Evolutionary conservation across 2,797 vertebrate genomes (phyloP), one percentile per base, ranked within the genome.

Genomic region (Poecilia picta): DNA sequence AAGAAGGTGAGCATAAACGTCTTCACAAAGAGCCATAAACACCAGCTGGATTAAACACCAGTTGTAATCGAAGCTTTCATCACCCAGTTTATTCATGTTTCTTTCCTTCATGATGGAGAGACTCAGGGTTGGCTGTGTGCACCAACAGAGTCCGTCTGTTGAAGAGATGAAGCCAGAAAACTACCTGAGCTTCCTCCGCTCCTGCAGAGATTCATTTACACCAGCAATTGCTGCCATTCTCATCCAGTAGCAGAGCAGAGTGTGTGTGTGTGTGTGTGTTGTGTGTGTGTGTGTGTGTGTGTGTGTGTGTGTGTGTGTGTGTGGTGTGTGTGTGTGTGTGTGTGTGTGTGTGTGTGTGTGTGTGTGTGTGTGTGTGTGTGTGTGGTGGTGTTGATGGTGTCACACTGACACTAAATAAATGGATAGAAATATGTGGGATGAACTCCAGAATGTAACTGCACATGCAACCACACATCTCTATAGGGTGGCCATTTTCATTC

Each of bases 1-100:
- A 93, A 95, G 95, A 94, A 96, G 96, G 98, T 99, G 94, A 97
- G 97, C 93, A n/a, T 53, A n/a, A 80, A n/a, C 12, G 18, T 15
- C 28, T n/a, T 16, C 79, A 41, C 16, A 28, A 75, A 51, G 66
- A 57, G 20, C 53, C 2, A 62, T 36, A 41, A 46, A 74, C 64
- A 55, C 45, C 31, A 41, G 18, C 73, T 53, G 75, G n/a, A n/a
- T 46, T 6, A 39, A 6, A 74, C 72, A 72, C 39, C 68, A 74
- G 45, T 11, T 46, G 46, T 77, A 33, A 83, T 81, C 43, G 75
- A 77, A 80, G 72, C 81, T 85, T 86, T 79, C 87, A 72, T 91
- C 77, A 85, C 72, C 64, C 70, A 79, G 59, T 81, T 76, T 77
- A 53, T 89, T 86, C 89, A 83, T 91, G 87, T 82, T 89, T 93